Base-by-base conservation (phyloP, 2,797 vertebrate species). In the Strix occidentalis region DNA sequence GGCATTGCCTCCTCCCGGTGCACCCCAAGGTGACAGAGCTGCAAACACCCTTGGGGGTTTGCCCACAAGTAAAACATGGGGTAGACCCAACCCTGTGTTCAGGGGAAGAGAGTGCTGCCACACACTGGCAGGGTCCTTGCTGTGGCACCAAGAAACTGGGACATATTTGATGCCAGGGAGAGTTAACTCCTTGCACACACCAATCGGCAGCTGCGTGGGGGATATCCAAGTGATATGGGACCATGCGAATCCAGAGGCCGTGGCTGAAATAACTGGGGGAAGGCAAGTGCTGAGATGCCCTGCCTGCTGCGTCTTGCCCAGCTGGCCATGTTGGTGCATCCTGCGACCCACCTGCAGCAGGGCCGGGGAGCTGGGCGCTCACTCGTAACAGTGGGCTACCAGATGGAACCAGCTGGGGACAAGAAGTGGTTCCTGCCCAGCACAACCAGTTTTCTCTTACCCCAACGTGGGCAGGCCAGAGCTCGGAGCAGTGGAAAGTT, bases 361-460 rank as follows among this genome's bases (percentile, higher is more conserved):
- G 64, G 33, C 37, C 0, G 1, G 41, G 43, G 46, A 66, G 79
- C 87, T 68, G 87, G 84, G 93, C 61, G 1, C 89, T 96, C 91
- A 56, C 72, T 88, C 13, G 1, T 81, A 88, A 87, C 94, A 3
- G 57, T 85, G 94, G 87, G 84, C 89, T 93, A 53, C 87, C 75
- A 91, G 60, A 94, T 86, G 79, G 90, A 97, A 96, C 95, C 84
- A 96, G 78, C 90, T 82, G 29, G 71, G 79, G 72, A 91, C 1
- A 0, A 95, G 79, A 96, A 92, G 93, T 96, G 79, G 96, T 95
- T 96, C 89, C 84, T 95, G 91, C 93, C 72, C 93, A 97, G 91
- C 92, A 95, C 79, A 97, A 97, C 96, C 96, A 96, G 96, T 97
- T 97, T 91, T 89, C 91, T 95, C 96, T 93, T 93, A 92, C 87